phyloP scores from a whole-genome alignment of 1,140 invertebrate species.

The Drosophila dunni region DNA sequence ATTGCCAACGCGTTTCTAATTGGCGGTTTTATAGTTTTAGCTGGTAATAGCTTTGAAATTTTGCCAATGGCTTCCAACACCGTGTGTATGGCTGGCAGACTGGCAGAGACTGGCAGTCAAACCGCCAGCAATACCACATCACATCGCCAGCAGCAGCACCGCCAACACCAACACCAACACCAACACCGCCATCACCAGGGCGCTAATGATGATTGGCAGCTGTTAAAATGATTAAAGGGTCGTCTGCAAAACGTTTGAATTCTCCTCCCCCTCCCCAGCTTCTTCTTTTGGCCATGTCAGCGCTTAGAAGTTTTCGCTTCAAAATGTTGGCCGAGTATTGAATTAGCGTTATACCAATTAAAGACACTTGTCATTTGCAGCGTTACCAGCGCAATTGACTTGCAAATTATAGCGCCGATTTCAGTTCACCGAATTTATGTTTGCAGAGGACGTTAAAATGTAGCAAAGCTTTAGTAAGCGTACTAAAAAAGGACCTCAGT shows the following conservation, averaged over 20 bases:
- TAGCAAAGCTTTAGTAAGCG: too few species aligned
- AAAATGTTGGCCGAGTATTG: constrained; percentile 30
- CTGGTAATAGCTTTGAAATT: constrained; percentile 62
- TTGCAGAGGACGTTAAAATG: too few species aligned
- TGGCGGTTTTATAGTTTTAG: constrained; percentile 70
- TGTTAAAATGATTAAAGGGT: constrained; percentile 73
- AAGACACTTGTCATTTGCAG: constrained; percentile 10
- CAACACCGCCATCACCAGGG: constrained; percentile 15
- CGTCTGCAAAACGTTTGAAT: constrained; percentile 35
- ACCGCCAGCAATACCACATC: constrained; percentile 31
- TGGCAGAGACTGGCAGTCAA: constrained; percentile 34
- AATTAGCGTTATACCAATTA: constrained; percentile 30
- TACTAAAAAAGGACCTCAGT: too few species aligned
- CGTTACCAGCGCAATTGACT: background rate
- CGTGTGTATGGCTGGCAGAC: constrained; percentile 9
- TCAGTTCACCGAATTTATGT: too few species aligned
- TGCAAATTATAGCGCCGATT: too few species aligned
- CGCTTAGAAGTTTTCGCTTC: constrained; percentile 41
- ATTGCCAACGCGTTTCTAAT: constrained; percentile 71
- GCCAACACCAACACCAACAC: background rate
- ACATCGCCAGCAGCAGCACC: constrained; percentile 5
- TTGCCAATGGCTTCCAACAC: constrained; percentile 33
- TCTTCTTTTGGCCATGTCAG: constrained; percentile 10
- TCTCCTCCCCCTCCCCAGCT: background rate
- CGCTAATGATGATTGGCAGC: constrained; percentile 74